These are phyloP conservation scores for Electrophaes corylata DNA, from an alignment of 2,888 invertebrate genomes.

Conservation along the genomic window DNA sequence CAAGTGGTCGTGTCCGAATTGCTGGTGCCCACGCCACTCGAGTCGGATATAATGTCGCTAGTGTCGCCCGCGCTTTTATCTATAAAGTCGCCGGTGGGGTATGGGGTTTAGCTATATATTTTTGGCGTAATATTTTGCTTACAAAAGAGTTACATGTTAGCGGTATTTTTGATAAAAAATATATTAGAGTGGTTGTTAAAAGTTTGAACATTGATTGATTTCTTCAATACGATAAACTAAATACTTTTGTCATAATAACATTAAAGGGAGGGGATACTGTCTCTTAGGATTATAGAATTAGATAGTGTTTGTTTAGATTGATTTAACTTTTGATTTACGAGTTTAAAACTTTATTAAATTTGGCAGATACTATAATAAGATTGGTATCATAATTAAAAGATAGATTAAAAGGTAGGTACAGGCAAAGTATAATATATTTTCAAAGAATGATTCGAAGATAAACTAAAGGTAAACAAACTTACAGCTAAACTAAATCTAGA, in stretches of 20 bases:
- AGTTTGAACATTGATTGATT: neutral
- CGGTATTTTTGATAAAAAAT: neutral
- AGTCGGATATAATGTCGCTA: constrained; percentile 96
- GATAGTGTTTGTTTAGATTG: neutral
- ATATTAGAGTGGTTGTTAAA: neutral
- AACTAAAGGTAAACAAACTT: constrained; percentile 21
- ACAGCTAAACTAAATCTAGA: constrained; percentile 49
- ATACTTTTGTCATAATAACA: too few relatives aligned
- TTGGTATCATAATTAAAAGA: too few relatives aligned
- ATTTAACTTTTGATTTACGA: neutral
- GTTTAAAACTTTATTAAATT: neutral
- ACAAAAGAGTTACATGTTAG: neutral
- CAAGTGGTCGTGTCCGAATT: constrained; percentile 93
- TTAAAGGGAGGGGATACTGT: too few relatives aligned
- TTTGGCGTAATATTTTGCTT: neutral
- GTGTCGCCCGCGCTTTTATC: constrained; percentile 96
- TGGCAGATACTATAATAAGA: constrained; percentile 1
- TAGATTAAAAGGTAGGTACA: neutral
- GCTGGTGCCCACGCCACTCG: constrained; percentile 95
- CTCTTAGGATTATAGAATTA: neutral
- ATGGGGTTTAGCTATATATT: constrained; percentile 16
- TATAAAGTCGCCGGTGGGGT: constrained; percentile 59
- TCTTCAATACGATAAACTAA: neutral
- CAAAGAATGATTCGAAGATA: constrained; percentile 1
- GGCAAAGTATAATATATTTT: neutral